A percentile compares a stretch with the other conserved stretches of the same genome.
These are phyloP conservation scores for Rhegmatorhina hoffmannsi DNA, from an alignment of 2,113 vertebrate species.

Conservation along the genomic window DNA sequence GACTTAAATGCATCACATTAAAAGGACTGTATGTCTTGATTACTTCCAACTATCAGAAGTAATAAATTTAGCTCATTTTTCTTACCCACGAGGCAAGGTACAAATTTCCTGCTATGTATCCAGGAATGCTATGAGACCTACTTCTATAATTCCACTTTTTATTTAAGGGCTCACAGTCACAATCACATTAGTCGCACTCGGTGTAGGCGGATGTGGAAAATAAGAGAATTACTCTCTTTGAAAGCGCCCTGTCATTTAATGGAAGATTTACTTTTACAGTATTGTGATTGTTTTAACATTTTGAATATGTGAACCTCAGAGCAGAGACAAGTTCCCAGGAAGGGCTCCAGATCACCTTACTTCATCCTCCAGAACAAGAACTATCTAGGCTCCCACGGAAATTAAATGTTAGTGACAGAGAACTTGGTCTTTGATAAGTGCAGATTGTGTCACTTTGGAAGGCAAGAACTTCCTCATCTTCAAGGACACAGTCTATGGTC, in stretches of 20 bases:
- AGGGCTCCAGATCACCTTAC: not conserved
- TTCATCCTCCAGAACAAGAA: not conserved
- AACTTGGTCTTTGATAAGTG: not conserved
- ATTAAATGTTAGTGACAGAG: not conserved
- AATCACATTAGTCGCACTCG: not conserved
- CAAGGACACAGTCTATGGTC: not conserved
- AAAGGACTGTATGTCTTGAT: not conserved
- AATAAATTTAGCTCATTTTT: not conserved
- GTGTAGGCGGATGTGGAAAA: not conserved
- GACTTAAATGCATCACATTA: not conserved
- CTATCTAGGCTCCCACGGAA: not conserved
- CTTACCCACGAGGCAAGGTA: not conserved
- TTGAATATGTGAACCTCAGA: not conserved
- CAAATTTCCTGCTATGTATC: not conserved
- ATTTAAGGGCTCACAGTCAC: constrained; percentile 6
- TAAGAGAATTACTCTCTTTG: not conserved
- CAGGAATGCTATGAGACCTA: not conserved
- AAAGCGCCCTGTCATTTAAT: constrained; percentile 9
- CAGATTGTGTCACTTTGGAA: not conserved
- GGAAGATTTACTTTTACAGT: not conserved
- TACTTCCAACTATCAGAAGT: not conserved
- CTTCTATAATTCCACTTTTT: not conserved
- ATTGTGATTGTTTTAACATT: not conserved
- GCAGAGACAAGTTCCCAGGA: not conserved
- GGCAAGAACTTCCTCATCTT: not conserved